phyloP scores from a whole-genome alignment of 2,888 invertebrate species.

The Apodemia duryi region DNA sequence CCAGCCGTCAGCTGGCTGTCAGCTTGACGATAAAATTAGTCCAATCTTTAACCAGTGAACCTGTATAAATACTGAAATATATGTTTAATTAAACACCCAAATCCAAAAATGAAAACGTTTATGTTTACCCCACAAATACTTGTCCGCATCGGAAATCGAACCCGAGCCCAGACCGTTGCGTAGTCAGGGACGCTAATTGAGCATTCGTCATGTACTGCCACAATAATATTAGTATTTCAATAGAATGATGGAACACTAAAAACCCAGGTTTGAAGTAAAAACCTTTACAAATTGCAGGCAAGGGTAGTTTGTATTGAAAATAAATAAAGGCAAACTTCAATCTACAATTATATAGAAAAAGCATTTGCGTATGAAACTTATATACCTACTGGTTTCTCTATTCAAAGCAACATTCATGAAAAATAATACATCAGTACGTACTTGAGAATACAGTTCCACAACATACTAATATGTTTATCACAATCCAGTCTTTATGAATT shows the following conservation, averaged over 20 bases:
- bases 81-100: no score
- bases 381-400: not conserved
- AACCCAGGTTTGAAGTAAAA: not conserved
- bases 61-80: no score
- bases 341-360: slow-evolving; percentile 9
- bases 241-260: not conserved
- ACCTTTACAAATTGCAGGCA: not conserved
- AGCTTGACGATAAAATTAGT: no score
- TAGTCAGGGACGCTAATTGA: no score
- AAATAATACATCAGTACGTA: slow-evolving; percentile 14
- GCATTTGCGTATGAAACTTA: slow-evolving; percentile 2
- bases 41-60: no score
- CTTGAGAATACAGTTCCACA: slow-evolving; percentile 9
- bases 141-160: no score
- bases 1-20: no score
- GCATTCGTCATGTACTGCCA: no score
- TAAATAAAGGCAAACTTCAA: not conserved
- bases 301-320: slow-evolving; percentile 1
- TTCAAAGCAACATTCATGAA: slow-evolving; percentile 11
- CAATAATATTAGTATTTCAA: no score
- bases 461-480: not conserved
- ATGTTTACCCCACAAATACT: no score
- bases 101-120: no score
- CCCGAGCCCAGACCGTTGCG: no score
- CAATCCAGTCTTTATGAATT: not conserved